A percentile compares a stretch with the other conserved stretches of the same genome.
Conservation (phyloP, 2,113 vertebrate genomes). For the Tamias sibiricus region DNA sequence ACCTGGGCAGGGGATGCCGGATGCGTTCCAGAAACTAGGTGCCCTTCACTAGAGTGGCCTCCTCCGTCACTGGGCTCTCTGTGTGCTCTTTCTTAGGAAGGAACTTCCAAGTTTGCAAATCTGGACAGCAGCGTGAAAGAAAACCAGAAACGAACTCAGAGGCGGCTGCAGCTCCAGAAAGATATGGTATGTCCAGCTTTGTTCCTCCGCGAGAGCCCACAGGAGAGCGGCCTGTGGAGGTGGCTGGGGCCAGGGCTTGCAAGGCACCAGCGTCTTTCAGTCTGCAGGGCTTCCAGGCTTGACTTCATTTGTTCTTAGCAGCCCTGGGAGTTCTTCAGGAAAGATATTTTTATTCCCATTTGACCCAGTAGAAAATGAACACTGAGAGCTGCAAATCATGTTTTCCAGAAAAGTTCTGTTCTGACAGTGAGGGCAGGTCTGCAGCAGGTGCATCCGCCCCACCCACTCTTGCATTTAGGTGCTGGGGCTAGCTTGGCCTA, state of each 20-base stretch:
- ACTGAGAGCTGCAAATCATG: background rate
- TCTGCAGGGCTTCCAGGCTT: background rate
- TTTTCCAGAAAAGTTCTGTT: background rate
- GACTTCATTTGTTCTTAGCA: background rate
- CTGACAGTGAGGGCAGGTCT: background rate
- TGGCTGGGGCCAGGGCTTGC: accelerated
- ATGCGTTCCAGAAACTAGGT: background rate
- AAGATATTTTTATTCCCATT: background rate
- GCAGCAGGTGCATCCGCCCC: background rate
- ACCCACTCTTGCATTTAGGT: background rate
- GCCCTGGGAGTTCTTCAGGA: background rate
- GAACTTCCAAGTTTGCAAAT: conserved; percentile 97
- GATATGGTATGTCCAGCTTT: conserved; percentile 90
- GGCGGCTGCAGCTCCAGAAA: conserved; percentile 94
- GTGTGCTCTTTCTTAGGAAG: conserved; percentile 89
- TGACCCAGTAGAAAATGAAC: background rate
- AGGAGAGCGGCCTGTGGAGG: accelerated
- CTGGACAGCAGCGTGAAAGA: conserved; percentile 95
- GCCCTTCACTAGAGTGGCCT: background rate
- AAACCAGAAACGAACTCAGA: conserved; percentile 96
- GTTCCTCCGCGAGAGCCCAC: background rate
- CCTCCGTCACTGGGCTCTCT: conserved; percentile 7
- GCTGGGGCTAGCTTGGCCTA: background rate
- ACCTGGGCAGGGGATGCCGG: background rate
- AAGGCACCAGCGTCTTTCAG: accelerated